Evolutionary conservation across 1,140 invertebrate species (phyloP).

Genomic region (Ceratitis capitata): DNA sequence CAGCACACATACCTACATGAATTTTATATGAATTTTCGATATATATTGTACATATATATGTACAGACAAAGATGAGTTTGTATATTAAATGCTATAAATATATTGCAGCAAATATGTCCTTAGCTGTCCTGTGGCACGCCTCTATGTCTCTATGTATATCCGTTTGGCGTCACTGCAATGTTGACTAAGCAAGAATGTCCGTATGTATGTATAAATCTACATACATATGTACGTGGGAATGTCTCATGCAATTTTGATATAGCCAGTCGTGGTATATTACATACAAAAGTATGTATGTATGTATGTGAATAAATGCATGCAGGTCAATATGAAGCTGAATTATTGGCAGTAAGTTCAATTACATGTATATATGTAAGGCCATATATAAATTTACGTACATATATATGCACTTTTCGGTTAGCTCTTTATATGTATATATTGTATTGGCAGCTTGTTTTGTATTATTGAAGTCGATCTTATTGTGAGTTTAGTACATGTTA

Average conservation of each 20-base stretch:
- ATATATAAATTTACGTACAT: background rate
- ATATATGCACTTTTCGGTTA: background rate
- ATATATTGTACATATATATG: background rate
- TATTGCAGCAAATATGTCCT: slow-evolving; percentile 23
- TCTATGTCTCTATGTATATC: background rate
- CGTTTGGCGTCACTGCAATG: background rate
- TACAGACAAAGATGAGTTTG: background rate
- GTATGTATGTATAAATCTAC: too few relatives aligned
- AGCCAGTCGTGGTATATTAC: too few relatives aligned
- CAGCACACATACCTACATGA: background rate
- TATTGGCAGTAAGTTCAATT: background rate
- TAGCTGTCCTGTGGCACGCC: slow-evolving; percentile 26
- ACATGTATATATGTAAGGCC: background rate
- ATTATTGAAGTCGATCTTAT: background rate
- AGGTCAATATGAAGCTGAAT: background rate
- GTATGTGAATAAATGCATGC: too few relatives aligned
- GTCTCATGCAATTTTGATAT: background rate
- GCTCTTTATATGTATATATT: background rate
- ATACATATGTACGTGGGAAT: background rate
- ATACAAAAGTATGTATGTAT: too few relatives aligned
- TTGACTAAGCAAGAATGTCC: background rate
- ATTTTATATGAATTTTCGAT: too few relatives aligned
- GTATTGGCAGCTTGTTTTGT: background rate
- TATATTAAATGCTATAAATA: slow-evolving; percentile 24
- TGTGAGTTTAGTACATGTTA: background rate